phyloP scores from a whole-genome alignment of 2,888 invertebrate genomes.

The Drosophila affinis region DNA sequence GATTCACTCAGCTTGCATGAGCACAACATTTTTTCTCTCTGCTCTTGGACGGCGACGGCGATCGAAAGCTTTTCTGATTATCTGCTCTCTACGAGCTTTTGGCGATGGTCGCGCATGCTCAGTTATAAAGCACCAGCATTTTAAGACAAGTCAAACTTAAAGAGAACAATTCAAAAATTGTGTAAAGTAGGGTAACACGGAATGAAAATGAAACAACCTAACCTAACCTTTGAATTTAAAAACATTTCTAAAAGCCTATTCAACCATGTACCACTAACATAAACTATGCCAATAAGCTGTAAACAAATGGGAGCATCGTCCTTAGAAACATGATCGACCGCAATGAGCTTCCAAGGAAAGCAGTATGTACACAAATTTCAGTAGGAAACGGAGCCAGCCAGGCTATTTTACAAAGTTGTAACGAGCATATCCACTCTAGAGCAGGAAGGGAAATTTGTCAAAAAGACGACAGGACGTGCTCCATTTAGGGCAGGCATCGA shows the following conservation, averaged over 20 bases:
- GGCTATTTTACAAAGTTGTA: constrained; percentile 68
- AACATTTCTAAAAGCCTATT: constrained; percentile 8
- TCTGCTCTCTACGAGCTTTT: too few relatives aligned
- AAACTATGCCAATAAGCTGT: constrained; percentile 18
- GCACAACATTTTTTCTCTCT: too few relatives aligned
- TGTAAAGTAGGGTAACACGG: too few relatives aligned
- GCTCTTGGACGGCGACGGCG: too few relatives aligned
- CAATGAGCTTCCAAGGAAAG: constrained; percentile 6
- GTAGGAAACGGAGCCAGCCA: constrained; percentile 22
- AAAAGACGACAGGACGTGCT: constrained; percentile 47
- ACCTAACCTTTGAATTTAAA: constrained; percentile 6
- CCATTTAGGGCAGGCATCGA: constrained; percentile 46
- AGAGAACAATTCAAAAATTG: background rate
- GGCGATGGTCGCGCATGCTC: too few relatives aligned
- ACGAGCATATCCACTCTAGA: constrained; percentile 60
- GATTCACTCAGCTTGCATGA: too few relatives aligned
- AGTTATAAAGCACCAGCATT: too few relatives aligned
- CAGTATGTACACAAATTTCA: constrained; percentile 23
- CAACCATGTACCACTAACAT: constrained; percentile 19
- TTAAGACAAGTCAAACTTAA: too few relatives aligned
- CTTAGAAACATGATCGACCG: constrained; percentile 30
- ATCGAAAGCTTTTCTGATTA: too few relatives aligned
- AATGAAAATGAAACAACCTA: constrained; percentile 15
- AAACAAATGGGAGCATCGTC: constrained; percentile 21
- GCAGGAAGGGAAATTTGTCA: constrained; percentile 69